phyloP scores from a whole-genome alignment of 2,797 vertebrate species.

The Sebastes jordani region DNA sequence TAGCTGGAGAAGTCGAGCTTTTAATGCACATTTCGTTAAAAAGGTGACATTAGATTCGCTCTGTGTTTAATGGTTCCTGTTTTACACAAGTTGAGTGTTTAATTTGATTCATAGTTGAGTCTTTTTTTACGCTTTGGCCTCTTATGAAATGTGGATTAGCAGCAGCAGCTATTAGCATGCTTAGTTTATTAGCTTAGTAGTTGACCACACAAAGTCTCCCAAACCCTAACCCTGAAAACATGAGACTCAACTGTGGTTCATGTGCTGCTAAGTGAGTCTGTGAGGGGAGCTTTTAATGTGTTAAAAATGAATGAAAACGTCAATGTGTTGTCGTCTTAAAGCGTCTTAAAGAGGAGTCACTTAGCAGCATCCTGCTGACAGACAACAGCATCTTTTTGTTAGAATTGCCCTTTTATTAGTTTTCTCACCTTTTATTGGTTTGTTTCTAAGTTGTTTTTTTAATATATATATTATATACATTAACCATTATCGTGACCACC shows the following conservation, averaged over 20 bases:
- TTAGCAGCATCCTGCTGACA: slow-evolving; percentile 13
- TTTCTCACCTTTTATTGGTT: accelerated
- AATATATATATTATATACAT: accelerated
- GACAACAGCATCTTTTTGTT: background rate
- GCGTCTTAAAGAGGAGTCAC: too few relatives aligned
- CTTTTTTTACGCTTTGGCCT: too few relatives aligned
- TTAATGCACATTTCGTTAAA: too few relatives aligned
- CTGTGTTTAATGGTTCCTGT: too few relatives aligned
- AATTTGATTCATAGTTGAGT: too few relatives aligned
- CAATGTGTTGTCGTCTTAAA: background rate
- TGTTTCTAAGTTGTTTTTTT: background rate
- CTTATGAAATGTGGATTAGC: too few relatives aligned
- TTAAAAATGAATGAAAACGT: slow-evolving; percentile 20
- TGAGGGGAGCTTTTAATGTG: background rate
- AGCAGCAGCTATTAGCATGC: too few relatives aligned
- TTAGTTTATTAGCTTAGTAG: background rate
- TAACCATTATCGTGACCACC: accelerated
- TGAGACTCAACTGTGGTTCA: accelerated
- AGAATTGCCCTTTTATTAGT: accelerated
- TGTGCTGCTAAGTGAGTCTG: accelerated
- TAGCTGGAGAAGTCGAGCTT: too few relatives aligned
- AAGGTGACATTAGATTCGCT: too few relatives aligned
- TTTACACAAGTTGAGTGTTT: too few relatives aligned
- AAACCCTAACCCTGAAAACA: background rate
- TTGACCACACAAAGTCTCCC: background rate